Percentiles rank a stretch among this genome's conserved stretches.
phyloP scores from a whole-genome alignment of 2,797 vertebrate species.

The Gila robusta region DNA sequence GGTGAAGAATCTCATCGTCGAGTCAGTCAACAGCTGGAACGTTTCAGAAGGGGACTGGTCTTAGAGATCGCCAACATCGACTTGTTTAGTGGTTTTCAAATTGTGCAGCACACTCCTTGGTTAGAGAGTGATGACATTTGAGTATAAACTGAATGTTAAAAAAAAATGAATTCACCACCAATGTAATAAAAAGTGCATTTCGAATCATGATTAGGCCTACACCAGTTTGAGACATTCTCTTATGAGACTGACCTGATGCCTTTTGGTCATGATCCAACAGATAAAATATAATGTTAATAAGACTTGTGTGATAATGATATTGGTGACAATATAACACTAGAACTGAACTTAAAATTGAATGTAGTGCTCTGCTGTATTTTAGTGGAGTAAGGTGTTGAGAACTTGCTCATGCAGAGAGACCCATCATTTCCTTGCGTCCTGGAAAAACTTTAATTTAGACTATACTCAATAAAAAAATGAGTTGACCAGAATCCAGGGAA shows the following conservation, averaged over 20 bases:
- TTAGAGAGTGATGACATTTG: not conserved
- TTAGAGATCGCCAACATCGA: not conserved
- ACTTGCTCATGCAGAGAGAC: not conserved
- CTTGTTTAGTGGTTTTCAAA: not conserved
- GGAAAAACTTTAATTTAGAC: too few relatives aligned
- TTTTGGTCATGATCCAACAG: not conserved
- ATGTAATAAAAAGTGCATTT: not conserved
- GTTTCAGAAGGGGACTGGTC: not conserved
- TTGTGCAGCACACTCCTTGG: not conserved
- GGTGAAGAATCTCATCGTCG: not conserved
- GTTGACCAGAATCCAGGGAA: not conserved
- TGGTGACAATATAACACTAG: not conserved
- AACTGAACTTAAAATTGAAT: not conserved
- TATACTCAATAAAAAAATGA: not conserved
- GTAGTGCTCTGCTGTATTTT: not conserved
- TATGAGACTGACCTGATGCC: not conserved
- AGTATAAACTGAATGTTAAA: not conserved
- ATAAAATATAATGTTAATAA: not conserved
- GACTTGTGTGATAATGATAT: not conserved
- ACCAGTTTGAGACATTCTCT: not conserved
- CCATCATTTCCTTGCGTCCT: not conserved
- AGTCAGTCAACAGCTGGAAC: not conserved
- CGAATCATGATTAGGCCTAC: not conserved
- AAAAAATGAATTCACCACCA: not conserved
- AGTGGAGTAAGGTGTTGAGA: not conserved